These are phyloP conservation scores for Nephrotoma flavescens DNA, from an alignment of 2,888 invertebrate genomes.

Conservation along the genomic window DNA sequence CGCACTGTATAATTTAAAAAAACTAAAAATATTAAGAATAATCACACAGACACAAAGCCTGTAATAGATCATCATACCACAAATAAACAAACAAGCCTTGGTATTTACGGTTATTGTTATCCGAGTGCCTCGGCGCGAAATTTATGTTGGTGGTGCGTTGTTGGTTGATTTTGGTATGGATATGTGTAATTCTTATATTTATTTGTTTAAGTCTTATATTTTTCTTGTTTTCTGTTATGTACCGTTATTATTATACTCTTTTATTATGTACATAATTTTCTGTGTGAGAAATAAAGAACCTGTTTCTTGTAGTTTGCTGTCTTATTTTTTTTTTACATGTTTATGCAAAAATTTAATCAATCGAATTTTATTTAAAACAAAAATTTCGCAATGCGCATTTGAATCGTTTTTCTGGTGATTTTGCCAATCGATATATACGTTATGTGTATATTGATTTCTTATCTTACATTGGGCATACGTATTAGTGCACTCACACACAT, in stretches of 20 bases:
- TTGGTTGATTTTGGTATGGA: not conserved
- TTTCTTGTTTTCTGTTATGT: not conserved
- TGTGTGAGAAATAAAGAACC: not conserved
- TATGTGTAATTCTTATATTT: not conserved
- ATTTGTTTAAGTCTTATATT: not conserved
- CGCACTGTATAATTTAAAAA: no score
- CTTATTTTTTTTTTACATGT: not conserved
- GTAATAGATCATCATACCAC: no score
- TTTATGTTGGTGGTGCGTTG: not conserved
- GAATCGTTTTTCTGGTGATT: not conserved
- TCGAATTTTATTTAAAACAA: not conserved
- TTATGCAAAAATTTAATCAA: not conserved
- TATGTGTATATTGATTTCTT: not conserved
- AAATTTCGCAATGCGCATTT: not conserved
- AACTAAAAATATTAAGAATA: no score
- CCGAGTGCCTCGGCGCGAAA: not conserved
- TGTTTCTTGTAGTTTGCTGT: not conserved
- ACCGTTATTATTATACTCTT: not conserved
- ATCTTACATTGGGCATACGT: not conserved
- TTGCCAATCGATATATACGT: not conserved
- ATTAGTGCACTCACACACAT: not conserved
- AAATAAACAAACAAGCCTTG: no score
- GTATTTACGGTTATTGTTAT: not conserved
- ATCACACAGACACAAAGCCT: no score
- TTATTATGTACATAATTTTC: not conserved